Evolutionary conservation across 2,797 vertebrate genomes (phyloP).

Genomic region (Loriculus beryllinus): DNA sequence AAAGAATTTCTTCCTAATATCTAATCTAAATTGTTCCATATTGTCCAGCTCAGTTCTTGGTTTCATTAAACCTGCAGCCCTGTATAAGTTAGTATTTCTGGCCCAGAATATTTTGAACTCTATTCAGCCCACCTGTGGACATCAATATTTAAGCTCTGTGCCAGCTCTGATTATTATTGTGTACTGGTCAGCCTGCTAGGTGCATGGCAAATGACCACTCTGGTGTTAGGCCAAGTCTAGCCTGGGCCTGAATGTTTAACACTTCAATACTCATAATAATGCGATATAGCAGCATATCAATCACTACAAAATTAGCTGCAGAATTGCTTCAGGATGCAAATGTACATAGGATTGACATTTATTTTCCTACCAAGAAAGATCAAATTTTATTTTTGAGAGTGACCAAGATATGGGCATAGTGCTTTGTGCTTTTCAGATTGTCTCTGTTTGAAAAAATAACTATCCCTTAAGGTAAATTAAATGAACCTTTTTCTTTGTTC

Average conservation of each 20-base stretch:
- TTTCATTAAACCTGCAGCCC: background rate
- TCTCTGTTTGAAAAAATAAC: constrained; percentile 40
- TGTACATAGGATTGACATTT: background rate
- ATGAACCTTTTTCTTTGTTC: constrained; percentile 36
- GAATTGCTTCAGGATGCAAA: constrained; percentile 47
- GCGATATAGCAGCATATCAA: constrained; percentile 20
- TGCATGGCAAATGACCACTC: background rate
- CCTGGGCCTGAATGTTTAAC: background rate
- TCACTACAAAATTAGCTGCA: constrained; percentile 29
- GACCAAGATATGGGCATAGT: constrained; percentile 12
- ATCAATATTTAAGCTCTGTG: background rate
- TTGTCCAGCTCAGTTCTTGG: background rate
- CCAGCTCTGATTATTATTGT: background rate
- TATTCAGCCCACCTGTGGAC: background rate
- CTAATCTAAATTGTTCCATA: background rate
- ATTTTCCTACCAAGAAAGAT: constrained; percentile 21
- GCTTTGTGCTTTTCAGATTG: constrained; percentile 26
- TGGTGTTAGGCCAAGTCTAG: background rate
- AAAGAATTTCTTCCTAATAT: background rate
- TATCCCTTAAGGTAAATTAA: constrained; percentile 54
- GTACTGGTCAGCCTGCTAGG: background rate
- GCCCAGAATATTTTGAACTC: background rate
- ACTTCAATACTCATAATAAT: constrained; percentile 6
- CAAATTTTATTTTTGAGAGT: constrained; percentile 48
- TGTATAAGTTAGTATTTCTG: background rate